Conservation (phyloP, 2,113 vertebrate genomes). For the Fulica atra region DNA sequence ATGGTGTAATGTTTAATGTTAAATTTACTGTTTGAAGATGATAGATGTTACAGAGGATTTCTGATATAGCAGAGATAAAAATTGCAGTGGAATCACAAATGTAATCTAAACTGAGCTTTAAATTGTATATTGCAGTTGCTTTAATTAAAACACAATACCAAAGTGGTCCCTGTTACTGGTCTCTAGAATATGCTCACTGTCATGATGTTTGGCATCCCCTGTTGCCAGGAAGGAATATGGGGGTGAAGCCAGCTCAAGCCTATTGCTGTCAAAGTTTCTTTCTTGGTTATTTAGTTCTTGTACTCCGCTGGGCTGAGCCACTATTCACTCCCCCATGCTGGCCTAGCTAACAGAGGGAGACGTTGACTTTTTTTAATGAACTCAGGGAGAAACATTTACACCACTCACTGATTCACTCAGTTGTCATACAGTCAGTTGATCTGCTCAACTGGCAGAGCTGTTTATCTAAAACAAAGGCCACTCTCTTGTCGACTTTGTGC, state of each 20-base stretch:
- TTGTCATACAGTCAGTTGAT: background rate
- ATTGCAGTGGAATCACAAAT: background rate
- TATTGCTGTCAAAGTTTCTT: background rate
- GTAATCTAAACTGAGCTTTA: background rate
- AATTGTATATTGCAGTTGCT: background rate
- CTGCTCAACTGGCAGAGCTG: background rate
- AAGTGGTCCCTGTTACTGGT: fast-evolving
- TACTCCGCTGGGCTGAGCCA: background rate
- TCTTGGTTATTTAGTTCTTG: background rate
- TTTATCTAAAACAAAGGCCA: background rate
- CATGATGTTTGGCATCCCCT: fast-evolving
- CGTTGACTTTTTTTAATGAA: background rate
- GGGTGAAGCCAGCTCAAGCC: background rate
- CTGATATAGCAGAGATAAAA: background rate
- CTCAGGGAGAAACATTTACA: background rate
- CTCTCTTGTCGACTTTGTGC: background rate
- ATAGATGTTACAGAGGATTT: background rate
- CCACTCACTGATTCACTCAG: background rate
- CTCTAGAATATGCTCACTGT: background rate
- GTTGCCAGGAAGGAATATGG: fast-evolving
- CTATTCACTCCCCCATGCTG: background rate
- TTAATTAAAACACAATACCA: fast-evolving
- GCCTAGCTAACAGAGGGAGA: no score
- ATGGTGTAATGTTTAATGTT: background rate
- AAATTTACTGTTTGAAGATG: background rate